Base-by-base conservation (phyloP, 1,140 invertebrate species). In the Tetranychus cinnabarinus region DNA sequence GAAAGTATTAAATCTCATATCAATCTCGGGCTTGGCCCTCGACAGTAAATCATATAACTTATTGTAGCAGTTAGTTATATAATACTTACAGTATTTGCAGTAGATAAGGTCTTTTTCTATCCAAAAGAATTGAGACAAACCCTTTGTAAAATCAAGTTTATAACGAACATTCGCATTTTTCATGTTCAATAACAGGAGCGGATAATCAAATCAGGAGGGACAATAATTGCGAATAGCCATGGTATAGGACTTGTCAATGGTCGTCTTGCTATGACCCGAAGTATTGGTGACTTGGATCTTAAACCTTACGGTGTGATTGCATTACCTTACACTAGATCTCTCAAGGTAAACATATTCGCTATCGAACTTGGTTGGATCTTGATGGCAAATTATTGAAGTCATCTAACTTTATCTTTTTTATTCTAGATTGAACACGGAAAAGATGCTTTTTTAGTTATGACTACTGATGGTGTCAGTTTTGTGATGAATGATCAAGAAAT, bases 221-320 rank as follows among this genome's bases (percentile, higher is more conserved):
- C 64, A 2, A 68, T 75, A 8, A 69, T 68, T 47, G 59, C 66
- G 8, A 75, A 77, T 62, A 75, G 72, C 65, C 68, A 74, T 36
- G 77, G 75, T 15, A 66, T 68, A 34, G 62, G 68, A 35, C 65
- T 76, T 35, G 72, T 74, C 3, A 78, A 78, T 68, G 76, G 75
- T 8, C 65, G 73, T 39, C 68, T 79, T 3, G 73, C 73, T 12
- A 79, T 79, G 78, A 78, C 77, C 4, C 65, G 78, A n/a, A 78
- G 77, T 67, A 70, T 79, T 7, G 78, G 78, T 8, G 78, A 79
- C 67, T 65, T 77, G 7, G 77, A 78, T 47, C 69, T 79, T 42
- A 79, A 79, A 66, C 67, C 66, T 5, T 77, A 66, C 69, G 78
- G 78, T 52, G 78, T 79, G 1, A 76, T 69, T 47, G 73, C 76